Evolutionary conservation across 35 echinoderm and acorn worm genomes (phyloP).

Genomic region (Amphiura filiformis): DNA sequence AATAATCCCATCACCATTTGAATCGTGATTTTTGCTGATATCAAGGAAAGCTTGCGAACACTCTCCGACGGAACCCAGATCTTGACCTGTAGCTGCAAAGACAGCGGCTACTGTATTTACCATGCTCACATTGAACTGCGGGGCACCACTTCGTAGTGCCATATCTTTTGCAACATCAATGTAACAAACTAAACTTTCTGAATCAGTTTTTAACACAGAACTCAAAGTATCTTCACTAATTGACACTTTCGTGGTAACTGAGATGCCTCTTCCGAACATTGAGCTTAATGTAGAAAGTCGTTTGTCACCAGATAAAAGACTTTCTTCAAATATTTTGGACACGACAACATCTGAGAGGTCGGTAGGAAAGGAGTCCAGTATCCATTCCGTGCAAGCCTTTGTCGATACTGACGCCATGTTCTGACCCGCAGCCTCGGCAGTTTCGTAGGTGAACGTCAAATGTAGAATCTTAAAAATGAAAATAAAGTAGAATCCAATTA

Average conservation of each 20-base stretch:
- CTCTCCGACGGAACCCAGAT: neutral
- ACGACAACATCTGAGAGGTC: neutral
- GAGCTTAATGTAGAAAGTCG: neutral
- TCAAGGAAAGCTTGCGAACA: neutral
- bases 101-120: neutral
- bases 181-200: neutral
- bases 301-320: neutral
- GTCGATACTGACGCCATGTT: neutral
- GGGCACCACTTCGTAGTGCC: neutral
- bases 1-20: no score
- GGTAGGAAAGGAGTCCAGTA: neutral
- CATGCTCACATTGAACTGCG: neutral
- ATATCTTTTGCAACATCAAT: neutral
- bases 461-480: neutral
- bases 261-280: neutral
- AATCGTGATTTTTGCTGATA: no score
- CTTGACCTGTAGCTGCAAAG: neutral
- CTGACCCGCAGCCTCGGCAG: neutral
- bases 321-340: neutral
- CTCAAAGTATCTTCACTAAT: neutral
- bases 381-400: neutral
- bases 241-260: neutral
- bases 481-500: neutral
- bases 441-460: neutral
- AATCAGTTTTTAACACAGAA: neutral